These are phyloP conservation scores for Nomada fabriciana DNA, from an alignment of 2,888 invertebrate genomes.

Conservation along the genomic window DNA sequence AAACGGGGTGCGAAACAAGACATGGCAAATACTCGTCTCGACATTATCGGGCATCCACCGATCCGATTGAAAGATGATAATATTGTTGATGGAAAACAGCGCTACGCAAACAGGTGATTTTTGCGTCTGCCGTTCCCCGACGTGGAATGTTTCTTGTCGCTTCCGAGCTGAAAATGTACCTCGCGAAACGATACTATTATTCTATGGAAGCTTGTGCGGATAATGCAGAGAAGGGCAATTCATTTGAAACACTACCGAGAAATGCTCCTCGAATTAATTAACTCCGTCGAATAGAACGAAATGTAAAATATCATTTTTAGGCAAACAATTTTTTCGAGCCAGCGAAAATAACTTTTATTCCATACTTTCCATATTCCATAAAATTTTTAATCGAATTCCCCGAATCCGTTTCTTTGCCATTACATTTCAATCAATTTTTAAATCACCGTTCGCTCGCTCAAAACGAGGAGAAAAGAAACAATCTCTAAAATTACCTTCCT, in stretches of 20 bases:
- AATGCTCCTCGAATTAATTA: not conserved
- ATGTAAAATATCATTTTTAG: no score
- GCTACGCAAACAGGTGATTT: slow-evolving; percentile 53
- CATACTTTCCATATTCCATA: not conserved
- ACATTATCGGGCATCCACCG: slow-evolving; percentile 58
- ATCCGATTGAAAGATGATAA: slow-evolving; percentile 50
- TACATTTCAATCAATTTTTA: not conserved
- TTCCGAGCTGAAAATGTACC: not conserved
- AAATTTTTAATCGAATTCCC: no score
- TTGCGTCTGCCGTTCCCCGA: slow-evolving; percentile 44
- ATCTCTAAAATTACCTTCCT: not conserved
- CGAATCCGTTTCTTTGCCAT: no score
- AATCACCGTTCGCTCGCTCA: not conserved
- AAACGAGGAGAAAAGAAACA: not conserved
- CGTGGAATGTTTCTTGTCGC: slow-evolving; percentile 52
- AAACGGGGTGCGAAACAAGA: slow-evolving; percentile 13
- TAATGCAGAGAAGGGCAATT: not conserved
- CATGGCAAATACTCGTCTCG: slow-evolving; percentile 37
- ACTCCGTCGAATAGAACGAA: no score
- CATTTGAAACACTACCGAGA: not conserved
- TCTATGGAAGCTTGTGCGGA: no score
- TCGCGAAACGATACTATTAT: not conserved
- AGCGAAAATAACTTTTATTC: no score
- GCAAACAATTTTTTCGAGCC: not conserved
- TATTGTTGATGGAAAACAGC: slow-evolving; percentile 53